A percentile compares a stretch with the other conserved stretches of the same genome.
Evolutionary conservation across 2,888 invertebrate genomes (phyloP).

Genomic region (Hylaea fasciaria): DNA sequence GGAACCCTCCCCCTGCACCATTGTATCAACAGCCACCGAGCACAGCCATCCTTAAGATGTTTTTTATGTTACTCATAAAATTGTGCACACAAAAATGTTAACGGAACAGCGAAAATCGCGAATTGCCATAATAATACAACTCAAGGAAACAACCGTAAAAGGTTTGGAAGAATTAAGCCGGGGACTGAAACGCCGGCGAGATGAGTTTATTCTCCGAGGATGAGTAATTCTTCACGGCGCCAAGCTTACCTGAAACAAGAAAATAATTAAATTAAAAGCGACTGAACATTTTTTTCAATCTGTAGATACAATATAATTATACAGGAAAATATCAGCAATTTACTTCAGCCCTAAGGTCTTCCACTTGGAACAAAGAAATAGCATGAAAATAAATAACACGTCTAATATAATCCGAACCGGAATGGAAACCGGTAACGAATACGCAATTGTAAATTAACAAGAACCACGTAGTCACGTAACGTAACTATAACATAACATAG

Average conservation of each 20-base stretch:
- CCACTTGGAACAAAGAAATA: background rate
- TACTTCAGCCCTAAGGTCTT: background rate
- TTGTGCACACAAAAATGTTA: slow-evolving; percentile 63
- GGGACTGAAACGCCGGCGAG: slow-evolving; percentile 21
- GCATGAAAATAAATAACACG: background rate
- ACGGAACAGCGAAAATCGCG: slow-evolving; percentile 60
- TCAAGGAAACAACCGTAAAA: slow-evolving; percentile 55
- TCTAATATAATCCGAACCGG: too few relatives aligned
- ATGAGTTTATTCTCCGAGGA: slow-evolving; percentile 34
- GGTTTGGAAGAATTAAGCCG: slow-evolving; percentile 47
- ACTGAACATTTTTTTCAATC: slow-evolving; percentile 7
- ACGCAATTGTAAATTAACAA: slow-evolving; percentile 5
- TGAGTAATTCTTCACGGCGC: slow-evolving; percentile 30
- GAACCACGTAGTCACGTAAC: background rate
- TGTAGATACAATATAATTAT: background rate
- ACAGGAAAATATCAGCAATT: background rate
- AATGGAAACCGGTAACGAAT: slow-evolving; percentile 1
- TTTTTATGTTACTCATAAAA: slow-evolving; percentile 75
- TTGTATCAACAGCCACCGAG: slow-evolving; percentile 42
- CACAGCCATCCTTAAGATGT: slow-evolving; percentile 59
- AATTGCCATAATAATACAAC: slow-evolving; percentile 62
- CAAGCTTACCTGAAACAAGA: slow-evolving; percentile 47
- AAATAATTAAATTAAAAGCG: slow-evolving; percentile 35
- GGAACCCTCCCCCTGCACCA: slow-evolving; percentile 44
- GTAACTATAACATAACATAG: slow-evolving; percentile 9